Evolutionary conservation across 2,888 invertebrate species (phyloP), one percentile per base, ranked within the genome.

Genomic region (Myopa testacea): DNA sequence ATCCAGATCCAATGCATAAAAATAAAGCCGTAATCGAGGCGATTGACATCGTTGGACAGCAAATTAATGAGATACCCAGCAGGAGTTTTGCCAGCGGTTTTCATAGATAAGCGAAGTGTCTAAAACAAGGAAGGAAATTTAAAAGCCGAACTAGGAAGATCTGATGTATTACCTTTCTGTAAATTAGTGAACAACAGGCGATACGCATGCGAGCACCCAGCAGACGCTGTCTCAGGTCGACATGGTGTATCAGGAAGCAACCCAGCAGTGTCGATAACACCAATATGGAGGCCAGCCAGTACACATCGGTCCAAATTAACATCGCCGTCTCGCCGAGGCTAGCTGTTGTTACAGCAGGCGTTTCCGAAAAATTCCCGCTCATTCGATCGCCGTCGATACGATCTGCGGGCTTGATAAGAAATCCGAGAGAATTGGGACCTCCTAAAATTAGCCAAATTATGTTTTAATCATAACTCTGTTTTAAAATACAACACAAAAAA

Each of bases 41-140:
- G 93, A 88, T 94, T 95, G 12, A 98, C 96, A 88, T 98, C 98
- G 86, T 98, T 98, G 6, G 98, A 97, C 75, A 98, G 91, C 6
- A 98, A 90, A 90, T 98, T 98, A 16, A 98, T 95, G 75, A 98
- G 93, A 89, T 98, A 96, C 0, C 98, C 98, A 0, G 95, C 94
- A 0, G 97, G 87, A 3, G 95, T 94, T 84, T 93, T 91, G 4
- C 93, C 92, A 60, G 95, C 88, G 0, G 95, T 92, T 40, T 92
- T 91, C 87, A 93, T 93, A 79, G 94, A 95, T 12, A 96, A 89
- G 37, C 91, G 91, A 19, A 95, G 88, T 0, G 93, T 91, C 93
- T 95, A 45, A 1, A 65, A 12, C 34, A 16, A 7, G 62, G 12
- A 16, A 14, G 34, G 1, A 37, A 55, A 5, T 12, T 63, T 7